Evolutionary conservation across 2,888 invertebrate species (phyloP).

Genomic region (Meta bourneti): DNA sequence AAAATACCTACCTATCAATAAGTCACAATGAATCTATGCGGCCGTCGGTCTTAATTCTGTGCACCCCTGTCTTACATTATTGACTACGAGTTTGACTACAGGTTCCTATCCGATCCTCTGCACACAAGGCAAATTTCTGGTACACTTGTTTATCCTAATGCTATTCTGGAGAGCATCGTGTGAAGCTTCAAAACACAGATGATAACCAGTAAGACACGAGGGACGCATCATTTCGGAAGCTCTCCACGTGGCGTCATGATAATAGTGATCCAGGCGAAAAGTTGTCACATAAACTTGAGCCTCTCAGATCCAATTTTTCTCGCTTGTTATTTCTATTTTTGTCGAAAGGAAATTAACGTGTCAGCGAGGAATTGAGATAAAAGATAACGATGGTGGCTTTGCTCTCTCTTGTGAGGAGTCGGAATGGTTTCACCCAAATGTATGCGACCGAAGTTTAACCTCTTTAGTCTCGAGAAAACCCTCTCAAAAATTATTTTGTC

Average conservation of each 20-base stretch:
- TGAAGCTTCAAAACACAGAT: not conserved
- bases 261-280: not conserved
- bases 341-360: slow-evolving; percentile 1
- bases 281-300: slow-evolving; percentile 4
- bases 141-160: not conserved
- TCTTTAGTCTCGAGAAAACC: too few relatives aligned
- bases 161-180: not conserved
- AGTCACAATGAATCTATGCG: too few relatives aligned
- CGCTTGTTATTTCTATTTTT: not conserved
- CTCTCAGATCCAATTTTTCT: not conserved
- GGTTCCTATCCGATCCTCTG: too few relatives aligned
- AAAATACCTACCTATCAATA: too few relatives aligned
- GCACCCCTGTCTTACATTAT: too few relatives aligned
- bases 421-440: too few relatives aligned
- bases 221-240: not conserved
- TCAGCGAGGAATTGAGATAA: not conserved
- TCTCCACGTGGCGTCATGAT: not conserved
- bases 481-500: too few relatives aligned
- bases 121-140: too few relatives aligned
- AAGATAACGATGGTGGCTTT: not conserved
- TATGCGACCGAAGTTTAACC: too few relatives aligned
- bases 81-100: too few relatives aligned
- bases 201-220: not conserved
- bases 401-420: too few relatives aligned
- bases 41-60: too few relatives aligned